phyloP scores from a whole-genome alignment of 2,888 invertebrate species.

The Xylota segnis region DNA sequence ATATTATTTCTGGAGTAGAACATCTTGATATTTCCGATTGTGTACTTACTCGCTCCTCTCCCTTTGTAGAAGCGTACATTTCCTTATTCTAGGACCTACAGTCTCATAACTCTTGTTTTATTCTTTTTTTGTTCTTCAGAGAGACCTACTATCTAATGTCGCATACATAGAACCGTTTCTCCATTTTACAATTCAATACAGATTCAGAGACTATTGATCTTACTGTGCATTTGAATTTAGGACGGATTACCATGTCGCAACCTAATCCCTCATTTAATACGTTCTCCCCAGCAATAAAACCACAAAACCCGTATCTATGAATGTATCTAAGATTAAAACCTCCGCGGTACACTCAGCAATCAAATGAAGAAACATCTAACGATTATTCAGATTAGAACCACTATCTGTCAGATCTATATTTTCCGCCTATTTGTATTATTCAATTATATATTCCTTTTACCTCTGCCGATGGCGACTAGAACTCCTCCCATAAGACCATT shows the following conservation, averaged over 20 bases:
- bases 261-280: not conserved
- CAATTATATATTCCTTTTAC: slow-evolving; percentile 6
- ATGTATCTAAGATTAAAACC: not conserved
- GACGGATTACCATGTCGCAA: not conserved
- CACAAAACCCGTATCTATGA: not conserved
- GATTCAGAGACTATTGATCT: not conserved
- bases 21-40: too few species aligned
- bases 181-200: too few species aligned
- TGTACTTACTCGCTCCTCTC: too few species aligned
- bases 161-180: too few species aligned
- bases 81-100: too few species aligned
- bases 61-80: too few species aligned
- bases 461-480: not conserved
- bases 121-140: too few species aligned
- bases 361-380: slow-evolving; percentile 30
- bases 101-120: too few species aligned
- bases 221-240: not conserved
- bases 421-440: slow-evolving; percentile 21
- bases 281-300: not conserved
- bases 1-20: too few species aligned
- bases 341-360: not conserved
- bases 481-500: not conserved
- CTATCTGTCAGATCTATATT: slow-evolving; percentile 3
- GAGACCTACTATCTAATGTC: too few species aligned
- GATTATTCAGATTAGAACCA: slow-evolving; percentile 19